phyloP scores from a whole-genome alignment of 2,797 vertebrate genomes.

The Chloroceryle amazona region DNA sequence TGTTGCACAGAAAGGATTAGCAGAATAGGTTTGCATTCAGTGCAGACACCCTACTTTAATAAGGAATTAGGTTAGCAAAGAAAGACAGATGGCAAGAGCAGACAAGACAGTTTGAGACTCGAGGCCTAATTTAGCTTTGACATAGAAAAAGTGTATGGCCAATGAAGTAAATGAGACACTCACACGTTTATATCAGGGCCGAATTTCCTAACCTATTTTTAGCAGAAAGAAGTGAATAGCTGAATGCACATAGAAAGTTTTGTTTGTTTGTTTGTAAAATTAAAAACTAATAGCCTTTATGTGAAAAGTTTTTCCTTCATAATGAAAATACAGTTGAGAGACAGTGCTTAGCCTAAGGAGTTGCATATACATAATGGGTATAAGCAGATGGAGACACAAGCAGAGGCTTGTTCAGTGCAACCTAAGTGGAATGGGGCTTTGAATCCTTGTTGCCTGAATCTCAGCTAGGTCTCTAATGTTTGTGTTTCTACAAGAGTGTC shows the following conservation, averaged over 20 bases:
- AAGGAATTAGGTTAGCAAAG: conserved; percentile 43
- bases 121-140: conserved; percentile 31
- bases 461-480: background rate
- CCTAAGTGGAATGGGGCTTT: background rate
- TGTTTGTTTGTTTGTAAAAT: background rate
- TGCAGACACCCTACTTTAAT: background rate
- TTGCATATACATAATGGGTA: background rate
- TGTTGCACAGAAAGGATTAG: background rate
- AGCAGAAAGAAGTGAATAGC: background rate
- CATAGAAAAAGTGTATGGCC: background rate
- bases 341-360: background rate
- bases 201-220: background rate
- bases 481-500: background rate
- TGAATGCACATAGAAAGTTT: background rate
- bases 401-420: background rate
- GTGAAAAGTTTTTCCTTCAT: background rate
- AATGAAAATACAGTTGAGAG: background rate
- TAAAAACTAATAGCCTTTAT: background rate
- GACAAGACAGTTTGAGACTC: conserved; percentile 47
- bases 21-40: background rate
- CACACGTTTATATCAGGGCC: background rate
- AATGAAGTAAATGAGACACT: background rate
- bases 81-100: conserved; percentile 43
- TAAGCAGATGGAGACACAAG: background rate
- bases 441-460: background rate